Percentiles rank a stretch among this genome's conserved stretches.
phyloP scores from a whole-genome alignment of 2,888 invertebrate genomes.

The Aspidiotus destructor region DNA sequence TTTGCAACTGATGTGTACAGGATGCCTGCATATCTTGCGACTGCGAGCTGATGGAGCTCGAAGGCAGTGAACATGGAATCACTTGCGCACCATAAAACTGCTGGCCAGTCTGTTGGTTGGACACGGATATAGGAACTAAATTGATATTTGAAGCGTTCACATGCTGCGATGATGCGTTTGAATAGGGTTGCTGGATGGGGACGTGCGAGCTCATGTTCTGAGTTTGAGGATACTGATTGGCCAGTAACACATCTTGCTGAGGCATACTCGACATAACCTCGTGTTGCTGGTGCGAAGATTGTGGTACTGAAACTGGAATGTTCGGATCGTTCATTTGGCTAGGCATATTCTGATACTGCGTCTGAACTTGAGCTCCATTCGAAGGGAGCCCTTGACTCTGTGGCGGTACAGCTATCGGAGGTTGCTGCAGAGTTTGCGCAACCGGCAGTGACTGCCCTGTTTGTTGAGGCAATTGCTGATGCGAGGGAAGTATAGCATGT shows the following conservation, averaged over 20 bases:
- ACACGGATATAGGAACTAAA: constrained; percentile 15
- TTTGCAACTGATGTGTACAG: constrained; percentile 15
- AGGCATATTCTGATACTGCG: constrained; percentile 33
- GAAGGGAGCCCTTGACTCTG: neutral
- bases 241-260: constrained; percentile 12
- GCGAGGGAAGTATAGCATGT: neutral
- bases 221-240: constrained; percentile 12
- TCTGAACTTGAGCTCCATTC: constrained; percentile 24
- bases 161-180: constrained; percentile 7
- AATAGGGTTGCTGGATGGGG: constrained; percentile 16
- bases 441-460: constrained; percentile 40
- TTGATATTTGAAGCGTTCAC: constrained; percentile 12
- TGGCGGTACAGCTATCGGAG: constrained; percentile 33
- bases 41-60: constrained; percentile 6
- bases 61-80: neutral
- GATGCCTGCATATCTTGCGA: constrained; percentile 28
- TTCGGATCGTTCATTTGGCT: constrained; percentile 22
- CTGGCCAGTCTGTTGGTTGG: constrained; percentile 17
- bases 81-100: constrained; percentile 12
- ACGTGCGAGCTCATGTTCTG: constrained; percentile 19
- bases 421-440: constrained; percentile 43
- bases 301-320: constrained; percentile 27
- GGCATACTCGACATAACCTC: constrained; percentile 14
- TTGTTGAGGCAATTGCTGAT: constrained; percentile 41
- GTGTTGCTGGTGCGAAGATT: constrained; percentile 7